Conservation (phyloP, 2,797 vertebrate genomes). For the Cephalopachus bancanus region DNA sequence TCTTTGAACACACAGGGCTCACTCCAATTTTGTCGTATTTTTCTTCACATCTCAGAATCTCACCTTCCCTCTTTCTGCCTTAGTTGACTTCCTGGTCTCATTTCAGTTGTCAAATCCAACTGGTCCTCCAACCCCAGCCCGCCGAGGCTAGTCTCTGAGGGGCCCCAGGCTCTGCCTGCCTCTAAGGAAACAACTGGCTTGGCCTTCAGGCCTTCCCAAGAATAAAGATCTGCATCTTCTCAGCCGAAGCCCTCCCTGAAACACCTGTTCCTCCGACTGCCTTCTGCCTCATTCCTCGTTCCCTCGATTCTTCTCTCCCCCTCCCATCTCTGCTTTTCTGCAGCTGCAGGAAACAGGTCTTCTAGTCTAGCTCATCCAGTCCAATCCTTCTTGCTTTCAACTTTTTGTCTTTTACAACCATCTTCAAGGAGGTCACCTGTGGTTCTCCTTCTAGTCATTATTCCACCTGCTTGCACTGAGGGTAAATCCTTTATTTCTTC, state of each 20-base stretch:
- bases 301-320: neutral
- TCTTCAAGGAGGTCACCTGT: neutral
- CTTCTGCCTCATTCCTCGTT: accelerated
- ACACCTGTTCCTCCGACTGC: neutral
- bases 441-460: neutral
- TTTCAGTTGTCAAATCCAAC: neutral
- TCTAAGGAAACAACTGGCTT: neutral
- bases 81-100: neutral
- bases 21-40: neutral
- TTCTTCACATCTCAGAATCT: neutral
- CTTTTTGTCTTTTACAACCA: neutral
- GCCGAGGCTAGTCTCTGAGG: neutral
- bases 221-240: neutral
- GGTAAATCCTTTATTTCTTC: neutral
- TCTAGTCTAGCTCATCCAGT: neutral
- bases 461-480: neutral
- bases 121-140: neutral
- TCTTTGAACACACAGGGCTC: neutral
- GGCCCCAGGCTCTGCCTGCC: neutral
- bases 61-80: neutral
- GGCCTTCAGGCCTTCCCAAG: neutral
- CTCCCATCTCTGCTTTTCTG: neutral
- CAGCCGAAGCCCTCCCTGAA: too few relatives aligned
- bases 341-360: neutral
- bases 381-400: neutral